Base-by-base conservation (phyloP, 53 echinoderm and acorn worm species). In the Arbacia lixula region DNA sequence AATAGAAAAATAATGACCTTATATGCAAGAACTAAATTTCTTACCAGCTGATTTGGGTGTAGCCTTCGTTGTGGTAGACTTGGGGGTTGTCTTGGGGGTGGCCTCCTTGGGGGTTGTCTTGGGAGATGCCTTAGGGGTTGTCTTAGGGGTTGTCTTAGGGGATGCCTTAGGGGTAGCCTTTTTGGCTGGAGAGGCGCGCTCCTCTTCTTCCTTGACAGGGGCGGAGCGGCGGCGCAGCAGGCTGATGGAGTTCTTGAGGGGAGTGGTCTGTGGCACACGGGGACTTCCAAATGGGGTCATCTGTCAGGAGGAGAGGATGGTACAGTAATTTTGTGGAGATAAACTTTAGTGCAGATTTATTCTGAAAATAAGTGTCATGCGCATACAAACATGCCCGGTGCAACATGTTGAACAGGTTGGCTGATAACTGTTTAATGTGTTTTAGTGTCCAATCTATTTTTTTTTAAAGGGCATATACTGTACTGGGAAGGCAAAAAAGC, bases 231-330 rank as follows among this genome's bases (percentile, higher is more conserved):
- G 89, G 10, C 91, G 68, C 32, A 99, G 85, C 57, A 92, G 89
- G 28, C 90, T 88, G 64, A 99, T 99, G 81, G 90, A 88, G 37
- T 86, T 95, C 87, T 99, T 99, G 85, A 99, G 87, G 8, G 95
- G 88, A 30, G 95, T 88, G 6, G 88, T 87, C 4, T 87, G 46
- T 28, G 94, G 99, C 36, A 90, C 84, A 34, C 95, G 90, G 1
- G 99, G 99, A 63, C 99, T 99, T 62, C 95, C 99, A 42, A 95
- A 87, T 5, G 92, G 85, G 33, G 90, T 86, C 73, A 90, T 90
- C 98, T 97, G 27, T 16, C 25, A 12, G 25, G 27, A 12, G 46
- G 25, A 43, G 2, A n/a, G n/a, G n/a, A n/a, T n/a, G n/a, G n/a
- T n/a, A n/a, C n/a, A n/a, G n/a, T n/a, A n/a, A n/a, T n/a, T n/a